Base-by-base conservation (phyloP, 1,140 invertebrate species). In the Holcopasites calliopsidis region DNA sequence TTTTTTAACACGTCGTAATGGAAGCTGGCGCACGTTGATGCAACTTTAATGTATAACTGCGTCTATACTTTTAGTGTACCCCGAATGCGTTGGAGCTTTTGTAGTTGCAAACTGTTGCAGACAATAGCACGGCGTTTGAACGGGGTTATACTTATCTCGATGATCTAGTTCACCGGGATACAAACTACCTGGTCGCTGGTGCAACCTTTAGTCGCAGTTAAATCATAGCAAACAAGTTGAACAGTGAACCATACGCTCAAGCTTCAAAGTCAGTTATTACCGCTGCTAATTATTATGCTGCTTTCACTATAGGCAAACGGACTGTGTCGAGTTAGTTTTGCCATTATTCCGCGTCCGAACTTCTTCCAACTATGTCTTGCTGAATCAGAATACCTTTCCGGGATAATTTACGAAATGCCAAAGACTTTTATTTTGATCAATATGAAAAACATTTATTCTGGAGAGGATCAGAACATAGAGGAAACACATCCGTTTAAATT, bases 221-320 rank as follows among this genome's bases (percentile, higher is more conserved):
- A 74, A 74, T 68, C 72, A 68, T 62, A 66, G 28, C 49, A 55
- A 58, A 71, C 79, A 60, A 60, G 52, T 31, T n/a, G 55, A 76
- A 57, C 21, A 13, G 33, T 76, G 62, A 81, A 72, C 40, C 21
- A 31, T 66, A 55, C 49, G 38, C 72, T 77, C 72, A 72, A 77
- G 49, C 35, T 31, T 31, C 21, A 61, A 82, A 80, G 47, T 55
- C 60, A 66, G 66, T 80, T 81, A 54, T 81, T 65, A 33, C 23
- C n/a, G 16, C n/a, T n/a, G n/a, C n/a, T n/a, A n/a, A n/a, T n/a
- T n/a, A n/a, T n/a, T n/a, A 44, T 68, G 2, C 44, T 21, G n/a
- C 58, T 73, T 77, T 77, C 58, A 66, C 57, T 54, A n/a, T n/a
- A 58, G 35, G 49, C 38, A 82, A 76, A 68, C 58, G 28, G 55